Base-by-base conservation (phyloP, 2,888 invertebrate genomes). In the Sepioteuthis lessoniana region DNA sequence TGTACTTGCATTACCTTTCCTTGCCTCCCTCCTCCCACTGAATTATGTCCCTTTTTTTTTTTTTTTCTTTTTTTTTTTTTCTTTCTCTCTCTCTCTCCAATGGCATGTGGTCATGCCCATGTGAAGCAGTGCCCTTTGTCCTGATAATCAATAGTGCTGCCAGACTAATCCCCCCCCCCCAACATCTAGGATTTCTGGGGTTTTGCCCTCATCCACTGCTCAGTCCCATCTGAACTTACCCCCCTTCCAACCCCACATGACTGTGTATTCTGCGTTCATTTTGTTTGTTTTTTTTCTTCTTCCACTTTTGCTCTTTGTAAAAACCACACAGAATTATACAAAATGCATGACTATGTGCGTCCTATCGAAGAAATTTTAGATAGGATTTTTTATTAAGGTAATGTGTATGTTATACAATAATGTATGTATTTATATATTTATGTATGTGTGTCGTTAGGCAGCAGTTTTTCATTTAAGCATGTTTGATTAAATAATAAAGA, bases 51-150 rank as follows among this genome's bases (percentile, higher is more conserved):
- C 2, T 55, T 21, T 25, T 76, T 76, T 76, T n/a, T n/a, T n/a
- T n/a, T n/a, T n/a, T n/a, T n/a, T n/a, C n/a, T n/a, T n/a, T n/a
- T n/a, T n/a, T n/a, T n/a, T n/a, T n/a, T n/a, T n/a, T n/a, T n/a
- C n/a, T n/a, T n/a, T n/a, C n/a, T n/a, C n/a, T n/a, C n/a, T n/a
- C n/a, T n/a, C n/a, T n/a, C n/a, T 76, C 35, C 76, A 76, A 76
- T n/a, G 76, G 76, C n/a, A 76, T 76, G n/a, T 76, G 76, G 76
- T 76, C n/a, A 76, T 76, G 76, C n/a, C n/a, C n/a, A n/a, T 76
- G n/a, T 76, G 76, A n/a, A 76, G 76, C 31, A 31, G 4, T 13
- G n/a, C 76, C 76, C 76, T 76, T 76, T 76, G n/a, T 76, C 76
- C 76, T 76, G 76, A 76, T 76, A 76, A 76, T 76, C 76, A n/a